A percentile compares a stretch with the other conserved stretches of the same genome.
Conservation (phyloP, 2,797 vertebrate species). For the Anomalospiza imberbis region DNA sequence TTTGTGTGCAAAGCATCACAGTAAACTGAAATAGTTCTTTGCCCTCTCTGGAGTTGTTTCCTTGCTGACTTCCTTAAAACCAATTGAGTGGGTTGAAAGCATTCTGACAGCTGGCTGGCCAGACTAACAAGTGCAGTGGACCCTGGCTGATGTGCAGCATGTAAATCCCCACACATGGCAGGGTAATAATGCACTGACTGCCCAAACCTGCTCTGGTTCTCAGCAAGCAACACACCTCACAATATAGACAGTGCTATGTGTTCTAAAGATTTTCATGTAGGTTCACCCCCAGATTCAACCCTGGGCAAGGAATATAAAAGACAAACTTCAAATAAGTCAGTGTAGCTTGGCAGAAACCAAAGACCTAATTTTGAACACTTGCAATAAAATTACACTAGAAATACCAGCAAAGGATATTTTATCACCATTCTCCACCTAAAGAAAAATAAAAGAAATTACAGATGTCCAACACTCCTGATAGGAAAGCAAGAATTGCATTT, state of each 20-base stretch:
- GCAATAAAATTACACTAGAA: not conserved
- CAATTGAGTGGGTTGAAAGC: not conserved
- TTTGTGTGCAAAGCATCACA: not conserved
- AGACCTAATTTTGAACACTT: not conserved
- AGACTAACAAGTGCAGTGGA: not conserved
- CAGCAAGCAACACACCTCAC: not conserved
- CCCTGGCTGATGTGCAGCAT: not conserved
- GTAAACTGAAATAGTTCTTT: not conserved
- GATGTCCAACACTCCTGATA: not conserved
- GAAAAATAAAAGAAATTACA: conserved; percentile 2
- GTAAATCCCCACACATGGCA: accelerated
- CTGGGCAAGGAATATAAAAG: not conserved
- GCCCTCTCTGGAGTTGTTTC: not conserved
- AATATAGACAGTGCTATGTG: accelerated
- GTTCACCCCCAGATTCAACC: not conserved
- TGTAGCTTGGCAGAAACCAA: not conserved
- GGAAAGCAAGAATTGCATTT: not conserved
- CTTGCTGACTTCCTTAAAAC: not conserved
- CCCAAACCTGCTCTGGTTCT: not conserved
- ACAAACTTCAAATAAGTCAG: not conserved
- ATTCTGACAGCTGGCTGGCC: not conserved
- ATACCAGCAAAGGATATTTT: not conserved
- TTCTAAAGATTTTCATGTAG: not conserved
- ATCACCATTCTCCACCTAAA: not conserved
- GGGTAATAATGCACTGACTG: not conserved